phyloP scores from a whole-genome alignment of 37 sponge, comb jelly and placozoan species.

The Corticium candelabrum region DNA sequence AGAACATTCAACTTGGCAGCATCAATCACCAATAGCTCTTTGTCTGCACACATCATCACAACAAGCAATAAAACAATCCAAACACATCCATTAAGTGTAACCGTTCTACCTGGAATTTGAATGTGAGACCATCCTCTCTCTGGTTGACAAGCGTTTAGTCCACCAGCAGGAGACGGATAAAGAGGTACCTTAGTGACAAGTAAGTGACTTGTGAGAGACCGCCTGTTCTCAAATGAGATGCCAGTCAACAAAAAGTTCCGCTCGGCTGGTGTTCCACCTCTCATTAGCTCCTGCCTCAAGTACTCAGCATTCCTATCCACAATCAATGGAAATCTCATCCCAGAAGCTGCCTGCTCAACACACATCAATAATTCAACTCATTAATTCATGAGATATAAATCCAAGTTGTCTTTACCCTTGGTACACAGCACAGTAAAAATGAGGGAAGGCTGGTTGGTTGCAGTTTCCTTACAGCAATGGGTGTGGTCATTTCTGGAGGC shows the following conservation, averaged over 20 bases:
- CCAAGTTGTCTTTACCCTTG: background rate
- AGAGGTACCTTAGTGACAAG: no score
- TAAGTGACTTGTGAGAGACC: no score
- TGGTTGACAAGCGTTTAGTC: slow-evolving; percentile 50
- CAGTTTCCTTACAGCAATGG: background rate
- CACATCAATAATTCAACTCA: background rate
- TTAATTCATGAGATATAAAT: background rate
- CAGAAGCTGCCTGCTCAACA: no score
- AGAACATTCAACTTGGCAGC: slow-evolving; percentile 83
- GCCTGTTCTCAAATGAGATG: no score
- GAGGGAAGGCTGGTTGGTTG: background rate
- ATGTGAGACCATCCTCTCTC: slow-evolving; percentile 79
- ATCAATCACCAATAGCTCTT: slow-evolving; percentile 70
- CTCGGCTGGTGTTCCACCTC: no score
- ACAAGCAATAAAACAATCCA: background rate
- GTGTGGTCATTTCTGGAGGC: background rate
- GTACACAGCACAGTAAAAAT: background rate
- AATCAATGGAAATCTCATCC: no score
- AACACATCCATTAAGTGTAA: no score
- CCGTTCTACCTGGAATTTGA: slow-evolving; percentile 80
- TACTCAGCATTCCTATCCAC: no score
- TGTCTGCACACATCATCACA: slow-evolving; percentile 33
- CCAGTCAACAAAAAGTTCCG: no score
- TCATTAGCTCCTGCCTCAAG: no score
- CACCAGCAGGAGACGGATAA: no score